Base-by-base conservation (phyloP, 2,888 invertebrate species). In the Cinara cedri region DNA sequence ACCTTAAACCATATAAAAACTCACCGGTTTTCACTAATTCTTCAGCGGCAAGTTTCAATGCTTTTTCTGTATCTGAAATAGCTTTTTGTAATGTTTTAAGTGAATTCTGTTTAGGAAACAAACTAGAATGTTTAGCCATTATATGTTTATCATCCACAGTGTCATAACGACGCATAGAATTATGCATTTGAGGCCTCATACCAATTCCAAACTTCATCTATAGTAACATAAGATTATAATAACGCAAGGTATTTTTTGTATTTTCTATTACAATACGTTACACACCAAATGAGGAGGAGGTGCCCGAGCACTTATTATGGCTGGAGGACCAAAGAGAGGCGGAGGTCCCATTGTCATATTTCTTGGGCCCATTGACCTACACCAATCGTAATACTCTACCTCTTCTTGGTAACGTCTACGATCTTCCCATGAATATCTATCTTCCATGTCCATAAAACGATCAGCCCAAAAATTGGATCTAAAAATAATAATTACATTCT, bases 131-230 rank as follows among this genome's bases (percentile, higher is more conserved):
- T 84, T 95, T 93, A 72, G 94, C 92, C 86, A 96, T 91, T 81
- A 98, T 95, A 87, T 98, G 97, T 13, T 96, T 91, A 87, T 98
- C 98, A 87, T 98, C 98, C 21, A 92, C 92, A n/a, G 95, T 94
- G 86, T 97, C 97, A 0, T 94, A 93, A 71, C 95, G 90, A 26
- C 96, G 78, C 78, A 78, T 70, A 16, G 78, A 78, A 10, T 78
- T 70, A 24, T 70, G 78, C 46, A 81, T 78, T 83, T 87, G 88
- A 51, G 88, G 89, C 82, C 89, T 89, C 21, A 81, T 81, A 81
- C 83, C 84, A 57, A 86, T 85, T 84, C 60, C 60, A 51, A 78
- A 68, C 16, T 80, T 75, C 66, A 78, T 80, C 55, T 80, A 49
- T 44, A 78, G 44, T 46, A 21, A 74, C 24, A 19, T 49, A 14